Evolutionary conservation across 1,140 invertebrate genomes (phyloP).

Genomic region (Potamilus streckersoni): DNA sequence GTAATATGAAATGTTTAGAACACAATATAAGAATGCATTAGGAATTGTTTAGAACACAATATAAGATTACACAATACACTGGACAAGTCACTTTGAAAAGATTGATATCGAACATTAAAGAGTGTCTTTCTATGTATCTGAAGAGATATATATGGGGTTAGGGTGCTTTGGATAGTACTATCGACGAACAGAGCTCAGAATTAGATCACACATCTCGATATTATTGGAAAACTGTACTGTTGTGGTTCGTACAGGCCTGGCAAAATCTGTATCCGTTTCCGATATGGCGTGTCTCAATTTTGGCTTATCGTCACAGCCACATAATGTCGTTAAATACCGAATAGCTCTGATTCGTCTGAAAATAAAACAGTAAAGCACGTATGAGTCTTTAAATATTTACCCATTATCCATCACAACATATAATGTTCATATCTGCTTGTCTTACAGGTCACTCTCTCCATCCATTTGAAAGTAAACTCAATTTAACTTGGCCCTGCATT

Average conservation of each 20-base stretch:
- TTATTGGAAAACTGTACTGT: not conserved
- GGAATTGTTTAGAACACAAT: too few relatives aligned
- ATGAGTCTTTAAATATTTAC: not conserved
- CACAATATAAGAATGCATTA: too few relatives aligned
- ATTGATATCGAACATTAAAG: too few relatives aligned
- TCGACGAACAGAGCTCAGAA: slow-evolving; percentile 3
- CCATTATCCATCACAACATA: not conserved
- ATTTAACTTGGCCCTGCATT: not conserved
- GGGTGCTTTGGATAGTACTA: too few relatives aligned
- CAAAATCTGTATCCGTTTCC: not conserved
- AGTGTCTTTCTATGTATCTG: too few relatives aligned
- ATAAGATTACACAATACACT: too few relatives aligned
- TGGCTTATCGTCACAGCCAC: slow-evolving; percentile 9
- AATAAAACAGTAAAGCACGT: not conserved
- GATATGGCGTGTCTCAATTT: slow-evolving; percentile 1
- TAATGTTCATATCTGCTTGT: not conserved
- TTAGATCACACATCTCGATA: slow-evolving; percentile 25
- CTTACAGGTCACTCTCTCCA: not conserved
- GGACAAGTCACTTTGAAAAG: too few relatives aligned
- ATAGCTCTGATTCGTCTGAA: slow-evolving; percentile 20
- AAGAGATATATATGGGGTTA: too few relatives aligned
- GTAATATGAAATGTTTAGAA: too few relatives aligned
- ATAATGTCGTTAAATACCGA: not conserved
- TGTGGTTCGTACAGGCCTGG: not conserved
- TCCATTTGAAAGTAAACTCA: not conserved